A percentile compares a stretch with the other conserved stretches of the same genome.
phyloP scores from a whole-genome alignment of 2,888 invertebrate genomes.

The Hoplodrina ambigua region DNA sequence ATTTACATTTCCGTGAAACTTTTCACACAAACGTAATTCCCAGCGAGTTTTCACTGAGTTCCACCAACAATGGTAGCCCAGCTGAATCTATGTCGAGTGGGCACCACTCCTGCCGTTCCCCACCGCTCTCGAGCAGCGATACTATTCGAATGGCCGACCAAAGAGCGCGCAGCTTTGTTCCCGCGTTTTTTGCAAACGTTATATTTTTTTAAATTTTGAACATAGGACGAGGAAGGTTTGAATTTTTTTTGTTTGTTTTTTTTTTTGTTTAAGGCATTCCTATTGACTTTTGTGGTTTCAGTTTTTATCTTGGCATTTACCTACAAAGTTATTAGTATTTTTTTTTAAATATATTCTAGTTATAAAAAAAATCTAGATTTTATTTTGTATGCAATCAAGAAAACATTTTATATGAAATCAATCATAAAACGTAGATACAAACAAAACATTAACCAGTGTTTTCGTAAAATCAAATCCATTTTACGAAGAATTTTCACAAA shows the following conservation, averaged over 20 bases:
- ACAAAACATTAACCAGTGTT: neutral
- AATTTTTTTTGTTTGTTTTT: neutral
- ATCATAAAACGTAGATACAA: neutral
- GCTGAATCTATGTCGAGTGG: conserved; percentile 76
- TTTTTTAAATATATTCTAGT: too few species aligned
- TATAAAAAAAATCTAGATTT: too few species aligned
- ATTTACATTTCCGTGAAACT: neutral
- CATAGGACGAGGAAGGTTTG: conserved; percentile 11
- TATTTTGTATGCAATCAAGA: too few species aligned
- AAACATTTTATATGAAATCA: too few species aligned
- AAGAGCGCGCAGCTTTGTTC: conserved; percentile 71
- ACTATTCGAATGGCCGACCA: conserved; percentile 73
- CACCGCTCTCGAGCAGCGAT: conserved; percentile 67
- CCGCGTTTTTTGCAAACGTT: conserved; percentile 60
- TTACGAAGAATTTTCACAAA: neutral
- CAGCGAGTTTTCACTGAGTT: conserved; percentile 39
- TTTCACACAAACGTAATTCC: neutral
- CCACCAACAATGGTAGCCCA: conserved; percentile 49
- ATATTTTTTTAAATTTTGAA: conserved; percentile 53
- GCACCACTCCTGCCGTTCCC: conserved; percentile 66
- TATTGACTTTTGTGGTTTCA: too few species aligned
- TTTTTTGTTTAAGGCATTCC: neutral
- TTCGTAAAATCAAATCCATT: neutral
- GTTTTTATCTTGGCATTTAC: too few species aligned
- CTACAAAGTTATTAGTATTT: too few species aligned